Evolutionary conservation across 2,797 vertebrate species (phyloP).

Genomic region (Enteromius fasciolatus): DNA sequence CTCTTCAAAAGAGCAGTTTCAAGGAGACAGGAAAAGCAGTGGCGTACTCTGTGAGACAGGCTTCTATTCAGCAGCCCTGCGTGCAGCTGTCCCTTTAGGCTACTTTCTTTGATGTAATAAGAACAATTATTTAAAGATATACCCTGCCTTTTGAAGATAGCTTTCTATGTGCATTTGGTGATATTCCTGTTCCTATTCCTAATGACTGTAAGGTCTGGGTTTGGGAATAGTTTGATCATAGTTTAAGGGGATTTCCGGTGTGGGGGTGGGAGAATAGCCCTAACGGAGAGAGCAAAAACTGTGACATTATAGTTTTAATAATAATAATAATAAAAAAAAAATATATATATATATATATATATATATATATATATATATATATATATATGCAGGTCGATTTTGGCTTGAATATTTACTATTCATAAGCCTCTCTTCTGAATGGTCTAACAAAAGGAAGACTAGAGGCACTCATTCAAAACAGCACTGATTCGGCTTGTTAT

Average conservation of each 20-base stretch:
- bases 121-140: constrained; percentile 61
- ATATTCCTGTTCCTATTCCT: not conserved
- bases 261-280: too few species aligned
- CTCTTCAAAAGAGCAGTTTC: constrained; percentile 38
- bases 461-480: too few species aligned
- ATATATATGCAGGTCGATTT: too few species aligned
- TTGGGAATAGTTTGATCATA: not conserved
- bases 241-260: too few species aligned
- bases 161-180: constrained; percentile 54
- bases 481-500: too few species aligned
- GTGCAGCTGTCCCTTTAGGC: constrained; percentile 73
- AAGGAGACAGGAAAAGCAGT: constrained; percentile 28
- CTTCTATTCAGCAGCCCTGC: constrained; percentile 69
- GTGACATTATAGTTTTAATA: not conserved
- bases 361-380: too few species aligned
- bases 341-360: too few species aligned
- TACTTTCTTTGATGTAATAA: constrained; percentile 65
- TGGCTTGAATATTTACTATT: too few species aligned
- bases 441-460: too few species aligned
- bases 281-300: not conserved
- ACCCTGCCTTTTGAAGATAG: constrained; percentile 69
- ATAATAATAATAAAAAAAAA: not conserved
- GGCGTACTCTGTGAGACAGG: constrained; percentile 50
- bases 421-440: too few species aligned
- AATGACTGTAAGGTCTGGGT: not conserved